Conservation (phyloP, 2,113 vertebrate genomes). For the Azemiops feae region DNA sequence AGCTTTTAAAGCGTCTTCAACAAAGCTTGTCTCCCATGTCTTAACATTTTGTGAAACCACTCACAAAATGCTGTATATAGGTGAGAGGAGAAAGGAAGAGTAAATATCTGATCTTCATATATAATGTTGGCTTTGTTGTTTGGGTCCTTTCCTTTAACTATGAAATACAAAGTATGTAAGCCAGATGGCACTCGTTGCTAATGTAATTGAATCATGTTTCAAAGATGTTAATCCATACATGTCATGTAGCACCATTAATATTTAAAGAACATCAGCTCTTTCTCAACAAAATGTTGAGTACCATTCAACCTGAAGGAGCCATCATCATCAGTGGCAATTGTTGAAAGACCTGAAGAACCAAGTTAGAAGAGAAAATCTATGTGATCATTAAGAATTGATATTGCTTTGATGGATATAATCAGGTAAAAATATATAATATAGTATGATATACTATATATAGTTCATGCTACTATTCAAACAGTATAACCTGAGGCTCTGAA, state of each 20-base stretch:
- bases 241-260: background rate
- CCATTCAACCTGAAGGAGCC: background rate
- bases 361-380: background rate
- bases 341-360: background rate
- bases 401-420: background rate
- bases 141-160: background rate
- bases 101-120: conserved; percentile 32
- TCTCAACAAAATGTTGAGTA: background rate
- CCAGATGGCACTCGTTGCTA: background rate
- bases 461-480: conserved; percentile 45
- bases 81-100: conserved; percentile 15
- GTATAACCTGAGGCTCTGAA: conserved; percentile 29
- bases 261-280: background rate
- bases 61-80: conserved; percentile 42
- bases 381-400: background rate
- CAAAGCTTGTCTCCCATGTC: background rate
- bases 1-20: conserved; percentile 38
- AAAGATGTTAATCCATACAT: background rate
- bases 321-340: background rate
- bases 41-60: conserved; percentile 41
- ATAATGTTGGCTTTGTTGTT: conserved; percentile 18
- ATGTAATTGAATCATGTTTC: background rate
- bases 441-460: conserved; percentile 30
- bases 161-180: conserved; percentile 3
- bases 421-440: conserved; percentile 8